Evolutionary conservation across 2,797 vertebrate genomes (phyloP), one percentile per base, ranked within the genome.

Genomic region (Sebastes alutus): DNA sequence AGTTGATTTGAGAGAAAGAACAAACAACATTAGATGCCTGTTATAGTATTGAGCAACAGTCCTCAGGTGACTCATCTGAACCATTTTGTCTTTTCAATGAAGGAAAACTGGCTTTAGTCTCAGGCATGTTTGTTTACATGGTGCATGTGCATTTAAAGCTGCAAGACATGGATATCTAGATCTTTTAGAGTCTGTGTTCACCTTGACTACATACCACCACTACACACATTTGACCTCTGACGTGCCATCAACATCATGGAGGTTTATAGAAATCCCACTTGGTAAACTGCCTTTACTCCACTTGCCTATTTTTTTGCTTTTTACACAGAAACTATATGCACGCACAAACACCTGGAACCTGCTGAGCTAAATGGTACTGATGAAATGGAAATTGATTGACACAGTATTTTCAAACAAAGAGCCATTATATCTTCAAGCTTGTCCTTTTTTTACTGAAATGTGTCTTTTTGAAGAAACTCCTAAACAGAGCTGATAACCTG

Each of bases 31-130:
- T 65, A 60, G 32, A 80, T 72, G 75, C 80, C 80, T 89, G 79
- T 85, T 69, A 80, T 52, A 78, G 73, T n/a, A 76, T 75, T 83
- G 20, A 87, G 72, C 80, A 87, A 77, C 75, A 82, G 86, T 92
- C 91, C 91, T 94, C 93, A 94, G 92, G 91, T 90, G 86, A 93
- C 80, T 82, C 85, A 91, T 87, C 81, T 86, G 86, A 91, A 84
- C 61, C 87, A 85, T 89, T 88, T 83, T 84, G 69, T 89, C 83
- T 86, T 84, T 82, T 78, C 55, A 87, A 30, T 63, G 46, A 78
- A 80, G 29, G 65, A 65, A 65, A 71, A 66, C 69, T 55, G 79
- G 29, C 83, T 84, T 85, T 88, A 89, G 90, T 85, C 85, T 93
- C 77, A 80, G 81, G 81, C 86, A 59, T 81, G 71, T 74, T 77